Evolutionary conservation across 2,888 invertebrate species (phyloP), one percentile per base, ranked within the genome.

Genomic region (Scelioninae gen. 1): DNA sequence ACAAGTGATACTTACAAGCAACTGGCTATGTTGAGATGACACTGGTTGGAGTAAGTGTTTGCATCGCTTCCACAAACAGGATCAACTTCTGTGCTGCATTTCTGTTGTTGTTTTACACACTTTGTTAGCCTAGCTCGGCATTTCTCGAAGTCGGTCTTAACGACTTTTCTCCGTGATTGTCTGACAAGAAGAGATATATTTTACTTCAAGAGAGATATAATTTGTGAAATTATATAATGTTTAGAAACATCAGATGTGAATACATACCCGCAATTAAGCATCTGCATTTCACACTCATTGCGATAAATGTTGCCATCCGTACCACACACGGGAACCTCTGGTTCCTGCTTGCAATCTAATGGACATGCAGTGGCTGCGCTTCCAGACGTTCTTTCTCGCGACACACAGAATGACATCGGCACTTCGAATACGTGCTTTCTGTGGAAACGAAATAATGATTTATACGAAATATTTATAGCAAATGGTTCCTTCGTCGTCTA

Each of bases 341-440:
- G 94, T 89, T 95, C 95, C n/a, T 94, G 95, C 10, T 93, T 93
- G 89, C 97, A 97, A 87, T 95, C 95, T 0, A 95, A 94, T 0
- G 97, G 96, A 88, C 97, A 97, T 13, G 93, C 93, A 29, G 94
- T 92, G 78, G 93, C 92, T 0, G 94, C 93, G 51, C 94, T 94
- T 1, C 95, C 95, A 1, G 95, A 94, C 0, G 96, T 96, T 74
- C 96, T 93, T 90, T 97, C 97, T 90, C 95, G 95, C 0, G 96
- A 95, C 82, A 96, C 95, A 92, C 97, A 97, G 93, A 96, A 97
- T 10, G 97, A 96, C 94, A 97, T 96, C 0, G 97, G 97, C 11
- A 97, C 97, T 93, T 97, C 97, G 91, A 97, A 98, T 9, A 98
- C 97, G 92, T 97, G 97, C 92, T 97, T 97, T 49, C 96, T 96